phyloP scores from a whole-genome alignment of 2,113 vertebrate species.

The Platichthys stellatus region DNA sequence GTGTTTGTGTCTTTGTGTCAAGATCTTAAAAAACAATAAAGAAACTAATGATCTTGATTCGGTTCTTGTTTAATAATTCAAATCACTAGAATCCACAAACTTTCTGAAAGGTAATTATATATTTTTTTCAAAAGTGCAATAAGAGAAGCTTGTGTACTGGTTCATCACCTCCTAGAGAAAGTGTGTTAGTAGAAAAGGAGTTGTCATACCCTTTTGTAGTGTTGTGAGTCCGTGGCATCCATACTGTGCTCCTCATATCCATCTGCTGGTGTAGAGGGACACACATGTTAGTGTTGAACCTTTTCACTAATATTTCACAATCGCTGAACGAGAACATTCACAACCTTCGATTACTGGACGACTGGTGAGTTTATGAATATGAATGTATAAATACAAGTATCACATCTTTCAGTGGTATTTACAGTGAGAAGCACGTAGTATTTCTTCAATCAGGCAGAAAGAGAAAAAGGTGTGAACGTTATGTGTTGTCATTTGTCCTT shows the following conservation, averaged over 20 bases:
- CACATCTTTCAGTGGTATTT: no score
- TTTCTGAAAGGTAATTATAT: no score
- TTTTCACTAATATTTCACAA: not conserved
- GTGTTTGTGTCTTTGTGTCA: not conserved
- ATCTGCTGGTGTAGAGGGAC: slow-evolving; percentile 42
- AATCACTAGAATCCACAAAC: not conserved
- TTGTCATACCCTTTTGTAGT: slow-evolving; percentile 77
- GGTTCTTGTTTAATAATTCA: slow-evolving; percentile 31
- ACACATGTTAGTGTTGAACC: not conserved
- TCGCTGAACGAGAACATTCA: not conserved
- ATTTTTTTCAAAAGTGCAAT: no score
- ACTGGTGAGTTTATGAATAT: not conserved
- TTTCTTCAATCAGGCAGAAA: no score
- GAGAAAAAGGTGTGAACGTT: no score
- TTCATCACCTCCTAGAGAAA: no score
- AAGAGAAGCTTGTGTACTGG: no score
- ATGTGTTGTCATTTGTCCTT: no score
- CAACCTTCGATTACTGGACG: not conserved
- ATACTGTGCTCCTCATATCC: slow-evolving; percentile 73
- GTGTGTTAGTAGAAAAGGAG: no score
- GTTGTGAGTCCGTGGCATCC: slow-evolving; percentile 70
- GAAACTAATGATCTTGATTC: not conserved
- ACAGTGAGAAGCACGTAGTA: no score
- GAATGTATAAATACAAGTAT: no score
- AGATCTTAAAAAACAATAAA: not conserved